Evolutionary conservation across 2,797 vertebrate genomes (phyloP).

Genomic region (Etheostoma nigrum): DNA sequence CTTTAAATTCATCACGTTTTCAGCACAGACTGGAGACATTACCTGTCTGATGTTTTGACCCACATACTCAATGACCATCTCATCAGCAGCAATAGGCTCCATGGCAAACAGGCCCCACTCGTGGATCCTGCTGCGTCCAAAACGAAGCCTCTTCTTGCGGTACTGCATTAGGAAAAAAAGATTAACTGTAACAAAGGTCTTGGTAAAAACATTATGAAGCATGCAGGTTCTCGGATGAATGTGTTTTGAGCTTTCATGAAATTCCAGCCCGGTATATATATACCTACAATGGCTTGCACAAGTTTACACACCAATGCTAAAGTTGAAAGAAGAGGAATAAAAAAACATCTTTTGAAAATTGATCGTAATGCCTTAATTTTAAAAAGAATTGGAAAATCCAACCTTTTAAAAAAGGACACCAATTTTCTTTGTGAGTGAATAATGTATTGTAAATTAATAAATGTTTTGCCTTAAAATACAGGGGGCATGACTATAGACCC

Average conservation of each 20-base stretch:
- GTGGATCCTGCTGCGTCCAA: constrained; percentile 94
- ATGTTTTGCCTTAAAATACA: too few relatives aligned
- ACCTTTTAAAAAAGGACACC: too few relatives aligned
- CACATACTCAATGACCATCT: constrained; percentile 97
- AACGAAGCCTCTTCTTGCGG: constrained; percentile 94
- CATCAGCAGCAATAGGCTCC: constrained; percentile 94
- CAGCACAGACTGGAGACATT: neutral
- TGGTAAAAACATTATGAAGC: neutral
- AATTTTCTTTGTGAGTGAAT: too few relatives aligned
- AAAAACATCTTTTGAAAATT: too few relatives aligned
- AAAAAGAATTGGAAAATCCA: too few relatives aligned
- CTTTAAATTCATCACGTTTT: neutral
- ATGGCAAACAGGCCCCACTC: constrained; percentile 96
- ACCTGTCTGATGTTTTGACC: constrained; percentile 97
- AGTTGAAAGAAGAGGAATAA: too few relatives aligned
- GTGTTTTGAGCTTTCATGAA: neutral
- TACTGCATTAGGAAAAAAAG: constrained; percentile 79
- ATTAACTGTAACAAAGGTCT: neutral
- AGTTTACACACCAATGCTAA: too few relatives aligned
- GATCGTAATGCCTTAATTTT: too few relatives aligned
- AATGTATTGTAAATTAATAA: too few relatives aligned
- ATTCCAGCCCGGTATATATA: too few relatives aligned
- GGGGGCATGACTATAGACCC: too few relatives aligned
- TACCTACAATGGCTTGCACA: too few relatives aligned
- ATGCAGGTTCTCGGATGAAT: neutral